phyloP scores from a whole-genome alignment of 1,140 invertebrate species.

The Metopolophium dirhodum region DNA sequence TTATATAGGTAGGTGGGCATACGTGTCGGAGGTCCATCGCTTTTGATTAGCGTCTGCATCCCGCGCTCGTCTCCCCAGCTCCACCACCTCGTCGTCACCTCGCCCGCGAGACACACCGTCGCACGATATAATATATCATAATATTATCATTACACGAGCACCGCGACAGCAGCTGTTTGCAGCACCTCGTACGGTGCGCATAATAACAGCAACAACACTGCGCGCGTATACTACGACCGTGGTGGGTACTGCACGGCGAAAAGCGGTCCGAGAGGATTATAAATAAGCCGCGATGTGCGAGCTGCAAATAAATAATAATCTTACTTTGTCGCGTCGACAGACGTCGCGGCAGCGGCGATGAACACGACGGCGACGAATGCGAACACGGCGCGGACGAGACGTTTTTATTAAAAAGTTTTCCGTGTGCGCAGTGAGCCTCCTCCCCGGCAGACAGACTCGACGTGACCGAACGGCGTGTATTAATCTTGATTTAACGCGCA shows the following conservation, averaged over 20 bases:
- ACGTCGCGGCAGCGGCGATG: not conserved
- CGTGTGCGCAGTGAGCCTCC: not conserved
- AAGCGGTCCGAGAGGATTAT: not conserved
- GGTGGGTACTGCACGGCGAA: not conserved
- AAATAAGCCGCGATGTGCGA: not conserved
- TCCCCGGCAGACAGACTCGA: not conserved
- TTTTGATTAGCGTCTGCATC: constrained; percentile 16
- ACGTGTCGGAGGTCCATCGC: not conserved
- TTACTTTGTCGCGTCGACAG: constrained; percentile 9
- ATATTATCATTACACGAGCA: no score
- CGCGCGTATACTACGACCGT: no score
- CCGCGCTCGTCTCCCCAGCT: not conserved
- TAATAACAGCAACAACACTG: no score
- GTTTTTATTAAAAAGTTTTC: constrained; percentile 53
- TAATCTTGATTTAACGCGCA: constrained; percentile 27
- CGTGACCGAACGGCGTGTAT: constrained; percentile 18
- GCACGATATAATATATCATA: not conserved
- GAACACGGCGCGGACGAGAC: not conserved
- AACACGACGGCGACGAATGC: not conserved
- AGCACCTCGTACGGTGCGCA: no score
- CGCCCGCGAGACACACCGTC: not conserved
- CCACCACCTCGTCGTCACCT: no score
- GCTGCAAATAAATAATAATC: constrained; percentile 40
- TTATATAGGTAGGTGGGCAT: not conserved
- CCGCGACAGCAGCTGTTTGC: not conserved